Base-by-base conservation (phyloP, 2,113 vertebrate genomes). In the Cettia cetti region DNA sequence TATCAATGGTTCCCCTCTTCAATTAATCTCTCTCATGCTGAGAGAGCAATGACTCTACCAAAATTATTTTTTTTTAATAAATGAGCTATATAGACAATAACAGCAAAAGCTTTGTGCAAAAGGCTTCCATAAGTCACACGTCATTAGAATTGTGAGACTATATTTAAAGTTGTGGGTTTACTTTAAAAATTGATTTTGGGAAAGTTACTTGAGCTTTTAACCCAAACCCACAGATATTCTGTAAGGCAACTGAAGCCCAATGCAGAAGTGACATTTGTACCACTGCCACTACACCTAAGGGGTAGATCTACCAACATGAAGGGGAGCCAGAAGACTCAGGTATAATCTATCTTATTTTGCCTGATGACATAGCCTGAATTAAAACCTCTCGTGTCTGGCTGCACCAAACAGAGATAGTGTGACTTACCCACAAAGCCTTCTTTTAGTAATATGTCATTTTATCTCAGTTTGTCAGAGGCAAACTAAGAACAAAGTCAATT, bases 361-460 rank as follows among this genome's bases (percentile, higher is more conserved):
- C 15, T 72, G 30, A 30, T 64, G 7, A 76, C 11, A 24, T 69
- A 52, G 5, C 5, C 71, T 83, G 50, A 65, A 77, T 60, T 56
- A 20, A 90, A 82, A 77, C 27, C 33, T 14, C 33, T 39, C 3
- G 3, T 69, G 47, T 37, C 66, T 83, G n/a, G 15, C 20, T 69
- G 9, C 45, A 83, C 7, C 7, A 68, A 78, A 47, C 6, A 66
- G 56, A 80, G 40, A 72, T 15, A 92, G 11, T 23, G 16, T 31
- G 24, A 18, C 37, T 90, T 65, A 76, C 37, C 31, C 63, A 63
- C 40, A 76, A 31, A 35, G 61, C 16, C 22, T 74, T 77, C 37
- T 77, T 81, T 61, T 13, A 45, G n/a, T 77, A 71, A 83, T 40
- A 80, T 74, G 50, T 57, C 31, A 81, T 86, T 90, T 94, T 64